phyloP scores from a whole-genome alignment of 2,888 invertebrate species.

The Cremastinae sp. region DNA sequence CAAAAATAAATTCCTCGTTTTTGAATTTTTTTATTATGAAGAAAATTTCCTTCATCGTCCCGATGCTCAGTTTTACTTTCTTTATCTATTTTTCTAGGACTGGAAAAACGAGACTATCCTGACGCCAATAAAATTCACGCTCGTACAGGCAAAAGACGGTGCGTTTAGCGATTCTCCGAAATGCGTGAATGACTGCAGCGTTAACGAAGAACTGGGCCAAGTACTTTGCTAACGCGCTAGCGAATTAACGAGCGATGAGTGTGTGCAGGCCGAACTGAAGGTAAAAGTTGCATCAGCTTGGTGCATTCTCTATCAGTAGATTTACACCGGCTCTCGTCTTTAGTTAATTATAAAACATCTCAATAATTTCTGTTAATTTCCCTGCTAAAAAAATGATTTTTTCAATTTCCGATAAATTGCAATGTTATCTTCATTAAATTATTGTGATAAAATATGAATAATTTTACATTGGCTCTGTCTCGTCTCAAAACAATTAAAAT shows the following conservation, averaged over 20 bases:
- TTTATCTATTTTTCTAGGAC: not conserved
- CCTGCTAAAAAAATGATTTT: too few species aligned
- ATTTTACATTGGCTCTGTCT: too few species aligned
- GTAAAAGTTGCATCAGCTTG: constrained; percentile 66
- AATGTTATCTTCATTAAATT: too few species aligned
- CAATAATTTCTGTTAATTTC: too few species aligned
- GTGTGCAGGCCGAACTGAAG: constrained; percentile 57
- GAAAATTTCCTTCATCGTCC: not conserved
- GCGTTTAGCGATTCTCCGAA: constrained; percentile 71
- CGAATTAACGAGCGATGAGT: constrained; percentile 74
- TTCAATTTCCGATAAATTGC: too few species aligned
- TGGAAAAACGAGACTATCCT: constrained; percentile 21
- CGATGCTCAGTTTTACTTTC: not conserved
- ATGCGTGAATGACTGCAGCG: constrained; percentile 51
- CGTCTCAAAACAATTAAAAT: too few species aligned
- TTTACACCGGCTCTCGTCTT: too few species aligned
- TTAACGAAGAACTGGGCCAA: constrained; percentile 76
- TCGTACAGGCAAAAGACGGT: not conserved
- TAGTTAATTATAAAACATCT: too few species aligned
- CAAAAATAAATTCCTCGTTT: not conserved
- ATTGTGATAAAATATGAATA: too few species aligned
- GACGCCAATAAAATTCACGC: constrained; percentile 31
- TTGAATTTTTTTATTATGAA: not conserved
- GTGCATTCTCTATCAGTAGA: too few species aligned
- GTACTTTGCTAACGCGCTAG: constrained; percentile 71